Evolutionary conservation across 2,797 vertebrate species (phyloP).

Genomic region (Poeciliopsis presidionis): DNA sequence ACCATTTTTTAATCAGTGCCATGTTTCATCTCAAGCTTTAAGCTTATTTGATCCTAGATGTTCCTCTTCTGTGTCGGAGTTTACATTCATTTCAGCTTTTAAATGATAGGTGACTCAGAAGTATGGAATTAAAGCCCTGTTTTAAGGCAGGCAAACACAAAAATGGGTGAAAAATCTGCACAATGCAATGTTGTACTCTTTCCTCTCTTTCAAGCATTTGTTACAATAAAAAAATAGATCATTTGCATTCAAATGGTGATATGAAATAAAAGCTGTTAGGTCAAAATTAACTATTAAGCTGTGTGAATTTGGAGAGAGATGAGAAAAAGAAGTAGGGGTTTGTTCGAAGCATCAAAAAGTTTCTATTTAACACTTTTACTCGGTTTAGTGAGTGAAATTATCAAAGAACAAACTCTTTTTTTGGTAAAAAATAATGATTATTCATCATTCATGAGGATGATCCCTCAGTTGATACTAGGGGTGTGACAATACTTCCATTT

Average conservation of each 20-base stretch:
- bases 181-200: conserved; percentile 36
- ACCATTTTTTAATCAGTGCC: conserved; percentile 72
- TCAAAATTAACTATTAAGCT: conserved; percentile 9
- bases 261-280: conserved; percentile 26
- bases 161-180: conserved; percentile 47
- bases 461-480: neutral
- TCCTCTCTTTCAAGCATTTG: conserved; percentile 42
- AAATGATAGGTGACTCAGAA: conserved; percentile 14
- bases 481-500: neutral
- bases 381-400: conserved; percentile 16
- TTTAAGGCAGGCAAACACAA: conserved; percentile 26
- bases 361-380: neutral
- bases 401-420: conserved; percentile 19
- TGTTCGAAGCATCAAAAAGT: conserved; percentile 4
- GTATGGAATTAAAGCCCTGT: conserved; percentile 17
- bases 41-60: conserved; percentile 46
- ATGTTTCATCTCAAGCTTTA: conserved; percentile 55
- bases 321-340: conserved; percentile 11
- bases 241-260: conserved; percentile 36
- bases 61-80: conserved; percentile 47
- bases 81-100: conserved; percentile 55
- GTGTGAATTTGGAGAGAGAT: neutral
- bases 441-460: neutral
- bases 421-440: neutral
- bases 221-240: conserved; percentile 20